Evolutionary conservation across 92 coral and sea anemone genomes (phyloP).

Genomic region (Bergia sp.): DNA sequence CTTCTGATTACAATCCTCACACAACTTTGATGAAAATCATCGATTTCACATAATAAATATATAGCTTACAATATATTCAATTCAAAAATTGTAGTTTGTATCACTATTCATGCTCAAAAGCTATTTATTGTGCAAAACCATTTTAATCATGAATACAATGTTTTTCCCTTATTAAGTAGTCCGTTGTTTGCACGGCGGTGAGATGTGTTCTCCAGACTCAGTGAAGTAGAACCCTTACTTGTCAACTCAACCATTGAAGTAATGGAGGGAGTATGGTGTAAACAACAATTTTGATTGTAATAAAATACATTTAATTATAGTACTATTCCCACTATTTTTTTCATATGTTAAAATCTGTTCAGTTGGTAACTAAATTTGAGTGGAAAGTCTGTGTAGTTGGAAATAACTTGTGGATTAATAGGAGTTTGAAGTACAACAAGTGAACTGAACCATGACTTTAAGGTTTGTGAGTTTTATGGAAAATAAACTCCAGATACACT

Average conservation of each 20-base stretch:
- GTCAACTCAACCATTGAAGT: constrained; percentile 31
- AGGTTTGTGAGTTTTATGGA: constrained; percentile 18
- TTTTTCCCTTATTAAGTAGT: too few species aligned
- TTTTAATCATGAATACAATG: background rate
- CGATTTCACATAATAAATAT: too few species aligned
- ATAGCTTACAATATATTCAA: too few species aligned
- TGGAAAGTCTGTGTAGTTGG: too few species aligned
- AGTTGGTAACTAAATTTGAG: background rate
- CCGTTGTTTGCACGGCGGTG: too few species aligned
- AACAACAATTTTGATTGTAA: background rate
- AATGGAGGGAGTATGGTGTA: background rate
- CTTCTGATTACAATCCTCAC: too few species aligned
- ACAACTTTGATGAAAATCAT: too few species aligned
- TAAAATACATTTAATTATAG: background rate
- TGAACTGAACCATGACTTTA: constrained; percentile 41
- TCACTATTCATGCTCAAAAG: too few species aligned
- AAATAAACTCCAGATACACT: constrained; percentile 20
- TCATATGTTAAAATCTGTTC: too few species aligned
- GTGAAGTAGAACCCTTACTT: constrained; percentile 2
- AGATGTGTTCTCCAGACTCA: constrained; percentile 11
- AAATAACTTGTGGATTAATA: background rate
- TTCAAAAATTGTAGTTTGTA: too few species aligned
- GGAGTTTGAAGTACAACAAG: background rate
- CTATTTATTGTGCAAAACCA: background rate
- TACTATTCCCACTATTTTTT: background rate